A percentile compares a stretch with the other conserved stretches of the same genome.
Conservation (phyloP, 2,113 vertebrate genomes). For the Atlantisia rogersi region DNA sequence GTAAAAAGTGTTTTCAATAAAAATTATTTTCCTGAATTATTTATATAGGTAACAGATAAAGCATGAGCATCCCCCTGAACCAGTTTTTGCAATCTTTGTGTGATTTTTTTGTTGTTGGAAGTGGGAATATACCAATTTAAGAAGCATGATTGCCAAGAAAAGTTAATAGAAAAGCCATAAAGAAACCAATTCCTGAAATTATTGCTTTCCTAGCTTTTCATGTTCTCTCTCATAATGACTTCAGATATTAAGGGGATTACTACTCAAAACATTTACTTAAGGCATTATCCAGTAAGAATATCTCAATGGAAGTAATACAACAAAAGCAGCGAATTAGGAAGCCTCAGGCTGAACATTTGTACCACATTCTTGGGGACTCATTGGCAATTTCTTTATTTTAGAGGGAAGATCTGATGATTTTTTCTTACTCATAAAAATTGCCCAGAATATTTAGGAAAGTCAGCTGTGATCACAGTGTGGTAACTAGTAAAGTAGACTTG, state of each 20-base stretch:
- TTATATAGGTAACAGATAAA: neutral
- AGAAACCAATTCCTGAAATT: conserved; percentile 29
- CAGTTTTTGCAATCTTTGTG: neutral
- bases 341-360: conserved; percentile 30
- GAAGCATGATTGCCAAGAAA: neutral
- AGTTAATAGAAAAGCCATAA: conserved; percentile 2
- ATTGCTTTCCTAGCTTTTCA: conserved; percentile 3
- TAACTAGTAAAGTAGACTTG: neutral
- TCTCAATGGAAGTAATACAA: conserved; percentile 4
- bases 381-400: conserved; percentile 8
- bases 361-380: neutral
- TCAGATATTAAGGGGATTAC: neutral
- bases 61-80: neutral
- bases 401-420: neutral
- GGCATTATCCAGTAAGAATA: neutral
- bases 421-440: neutral
- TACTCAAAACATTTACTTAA: neutral
- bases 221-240: neutral
- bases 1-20: neutral
- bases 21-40: neutral
- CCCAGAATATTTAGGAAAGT: neutral
- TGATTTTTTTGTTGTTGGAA: neutral
- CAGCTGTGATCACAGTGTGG: neutral
- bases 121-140: neutral
- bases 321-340: conserved; percentile 9